phyloP scores from a whole-genome alignment of 2,113 vertebrate genomes.

The Pithys albifrons region DNA sequence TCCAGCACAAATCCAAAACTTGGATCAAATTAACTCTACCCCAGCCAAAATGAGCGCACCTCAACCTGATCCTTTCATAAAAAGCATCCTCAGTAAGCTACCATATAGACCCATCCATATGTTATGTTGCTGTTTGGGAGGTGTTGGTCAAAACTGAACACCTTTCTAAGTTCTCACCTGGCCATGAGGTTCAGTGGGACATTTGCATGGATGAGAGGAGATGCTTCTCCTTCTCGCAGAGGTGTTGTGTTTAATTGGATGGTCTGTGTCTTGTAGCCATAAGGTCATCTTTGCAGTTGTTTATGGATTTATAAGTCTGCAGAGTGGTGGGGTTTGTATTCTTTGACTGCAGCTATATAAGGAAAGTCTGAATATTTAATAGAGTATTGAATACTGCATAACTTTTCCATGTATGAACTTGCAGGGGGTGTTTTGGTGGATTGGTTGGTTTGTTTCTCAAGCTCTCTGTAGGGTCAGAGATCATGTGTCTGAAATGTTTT shows the following conservation, averaged over 20 bases:
- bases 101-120: fast-evolving
- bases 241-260: not conserved
- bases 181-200: not conserved
- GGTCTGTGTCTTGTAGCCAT: not conserved
- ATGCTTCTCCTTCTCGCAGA: not conserved
- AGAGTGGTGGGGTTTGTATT: not conserved
- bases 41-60: not conserved
- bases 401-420: not conserved
- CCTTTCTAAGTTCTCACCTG: not conserved
- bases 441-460: not conserved
- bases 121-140: not conserved
- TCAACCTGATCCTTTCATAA: not conserved
- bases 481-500: not conserved
- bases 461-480: not conserved
- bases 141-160: not conserved
- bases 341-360: not conserved
- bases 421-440: not conserved
- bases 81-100: not conserved
- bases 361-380: not conserved
- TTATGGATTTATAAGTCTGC: not conserved
- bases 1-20: not conserved
- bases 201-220: not conserved
- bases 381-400: not conserved
- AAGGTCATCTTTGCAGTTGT: not conserved
- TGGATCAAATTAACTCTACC: not conserved